A percentile compares a stretch with the other conserved stretches of the same genome.
These are phyloP conservation scores for Sebastes variabilis DNA, from an alignment of 2,797 vertebrate species.

Conservation along the genomic window DNA sequence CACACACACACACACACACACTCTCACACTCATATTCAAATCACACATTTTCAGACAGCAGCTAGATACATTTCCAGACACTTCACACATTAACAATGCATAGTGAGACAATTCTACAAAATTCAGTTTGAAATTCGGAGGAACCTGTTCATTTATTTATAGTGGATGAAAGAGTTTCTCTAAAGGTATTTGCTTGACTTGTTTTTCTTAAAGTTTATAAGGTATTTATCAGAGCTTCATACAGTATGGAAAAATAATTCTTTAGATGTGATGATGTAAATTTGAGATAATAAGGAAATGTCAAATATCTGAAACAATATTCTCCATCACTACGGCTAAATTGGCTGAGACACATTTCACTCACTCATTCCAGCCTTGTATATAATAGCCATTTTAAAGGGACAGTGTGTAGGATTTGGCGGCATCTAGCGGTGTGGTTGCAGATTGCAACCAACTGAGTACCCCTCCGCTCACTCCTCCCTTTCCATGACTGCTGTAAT, in stretches of 20 bases:
- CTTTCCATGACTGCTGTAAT: not conserved
- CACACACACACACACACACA: not conserved
- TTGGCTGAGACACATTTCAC: not conserved
- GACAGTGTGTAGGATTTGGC: not conserved
- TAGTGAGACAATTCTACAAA: constrained; percentile 41
- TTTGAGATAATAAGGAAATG: constrained; percentile 8
- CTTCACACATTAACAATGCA: constrained; percentile 52
- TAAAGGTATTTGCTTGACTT: constrained; percentile 30
- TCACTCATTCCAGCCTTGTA: not conserved
- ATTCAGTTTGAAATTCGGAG: constrained; percentile 64
- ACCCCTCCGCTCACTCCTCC: not conserved
- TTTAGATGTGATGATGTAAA: not conserved
- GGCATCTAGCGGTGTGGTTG: not conserved
- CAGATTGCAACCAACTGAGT: not conserved
- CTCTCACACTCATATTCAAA: constrained; percentile 15
- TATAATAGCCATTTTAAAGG: not conserved
- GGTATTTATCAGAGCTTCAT: constrained; percentile 7
- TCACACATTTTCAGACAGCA: constrained; percentile 26
- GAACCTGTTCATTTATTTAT: constrained; percentile 61
- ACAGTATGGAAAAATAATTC: not conserved
- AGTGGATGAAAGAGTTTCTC: constrained; percentile 39
- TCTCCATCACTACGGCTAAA: not conserved
- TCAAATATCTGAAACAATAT: not conserved
- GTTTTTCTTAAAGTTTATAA: constrained; percentile 42
- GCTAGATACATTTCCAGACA: constrained; percentile 26